Percentiles rank a stretch among this genome's conserved stretches.
phyloP scores from a whole-genome alignment of 2,797 vertebrate species.

The Holocentrus rufus region DNA sequence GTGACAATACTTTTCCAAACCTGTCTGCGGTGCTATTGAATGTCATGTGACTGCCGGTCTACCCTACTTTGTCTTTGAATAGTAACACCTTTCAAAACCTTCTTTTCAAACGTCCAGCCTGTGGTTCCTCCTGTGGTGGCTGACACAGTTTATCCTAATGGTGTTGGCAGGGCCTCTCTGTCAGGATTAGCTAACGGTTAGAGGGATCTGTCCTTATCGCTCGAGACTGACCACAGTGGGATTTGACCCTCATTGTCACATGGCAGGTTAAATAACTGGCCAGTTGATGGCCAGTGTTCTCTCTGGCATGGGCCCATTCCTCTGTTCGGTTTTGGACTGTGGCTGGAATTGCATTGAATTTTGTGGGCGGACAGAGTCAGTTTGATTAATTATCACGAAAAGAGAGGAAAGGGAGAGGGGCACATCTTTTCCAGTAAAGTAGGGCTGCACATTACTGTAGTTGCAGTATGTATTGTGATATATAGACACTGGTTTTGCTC shows the following conservation, averaged over 20 bases:
- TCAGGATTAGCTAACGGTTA: conserved; percentile 72
- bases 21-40: not conserved
- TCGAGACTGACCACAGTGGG: conserved; percentile 54
- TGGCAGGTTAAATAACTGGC: conserved; percentile 60
- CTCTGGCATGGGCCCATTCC: conserved; percentile 18
- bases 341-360: not conserved
- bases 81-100: conserved; percentile 37
- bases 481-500: conserved; percentile 18
- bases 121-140: conserved; percentile 28
- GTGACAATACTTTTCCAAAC: not conserved
- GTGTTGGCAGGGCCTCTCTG: conserved; percentile 68
- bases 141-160: conserved; percentile 71
- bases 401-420: conserved; percentile 1
- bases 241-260: conserved; percentile 65
- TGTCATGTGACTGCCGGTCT: not conserved
- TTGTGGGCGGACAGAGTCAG: not conserved
- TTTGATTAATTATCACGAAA: not conserved
- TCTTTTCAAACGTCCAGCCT: conserved; percentile 43
- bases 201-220: conserved; percentile 68
- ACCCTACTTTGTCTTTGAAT: conserved; percentile 10
- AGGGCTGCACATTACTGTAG: conserved; percentile 19
- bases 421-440: not conserved
- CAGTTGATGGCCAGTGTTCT: conserved; percentile 49
- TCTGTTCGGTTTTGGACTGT: not conserved
- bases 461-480: conserved; percentile 35